Evolutionary conservation across 2,797 vertebrate genomes (phyloP).

Genomic region (Propithecus perrieri): DNA sequence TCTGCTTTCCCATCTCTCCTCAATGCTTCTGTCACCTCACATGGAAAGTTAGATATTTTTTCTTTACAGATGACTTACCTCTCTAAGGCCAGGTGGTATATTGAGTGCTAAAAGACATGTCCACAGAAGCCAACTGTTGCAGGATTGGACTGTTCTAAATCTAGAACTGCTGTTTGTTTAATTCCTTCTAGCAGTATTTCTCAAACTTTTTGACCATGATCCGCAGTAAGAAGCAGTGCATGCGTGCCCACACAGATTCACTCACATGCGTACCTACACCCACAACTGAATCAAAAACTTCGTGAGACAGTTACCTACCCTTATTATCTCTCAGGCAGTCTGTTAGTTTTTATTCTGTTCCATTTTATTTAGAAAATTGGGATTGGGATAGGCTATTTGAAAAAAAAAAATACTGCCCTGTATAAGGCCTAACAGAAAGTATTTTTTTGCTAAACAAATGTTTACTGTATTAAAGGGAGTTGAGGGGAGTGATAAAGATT

Average conservation of each 20-base stretch:
- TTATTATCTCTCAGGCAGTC: background rate
- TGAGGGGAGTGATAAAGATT: background rate
- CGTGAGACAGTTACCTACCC: background rate
- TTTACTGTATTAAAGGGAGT: background rate
- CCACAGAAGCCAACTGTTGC: background rate
- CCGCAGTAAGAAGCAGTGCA: background rate
- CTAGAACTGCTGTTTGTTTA: background rate
- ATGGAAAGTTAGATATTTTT: conserved; percentile 21
- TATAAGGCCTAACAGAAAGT: background rate
- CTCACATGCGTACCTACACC: background rate
- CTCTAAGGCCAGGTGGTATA: background rate
- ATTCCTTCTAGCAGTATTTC: background rate
- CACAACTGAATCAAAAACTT: background rate
- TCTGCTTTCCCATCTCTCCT: background rate
- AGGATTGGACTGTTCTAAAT: background rate
- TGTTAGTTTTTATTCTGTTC: background rate
- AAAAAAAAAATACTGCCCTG: background rate
- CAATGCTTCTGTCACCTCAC: background rate
- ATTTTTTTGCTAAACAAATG: background rate
- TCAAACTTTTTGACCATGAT: background rate
- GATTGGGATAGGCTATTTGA: background rate
- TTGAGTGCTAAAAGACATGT: background rate
- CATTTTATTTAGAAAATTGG: conserved; percentile 12
- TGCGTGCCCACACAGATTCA: background rate
- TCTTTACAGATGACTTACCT: background rate